A percentile compares a stretch with the other conserved stretches of the same genome.
phyloP scores from a whole-genome alignment of 1,140 invertebrate genomes.

The Cryptotermes secundus region DNA sequence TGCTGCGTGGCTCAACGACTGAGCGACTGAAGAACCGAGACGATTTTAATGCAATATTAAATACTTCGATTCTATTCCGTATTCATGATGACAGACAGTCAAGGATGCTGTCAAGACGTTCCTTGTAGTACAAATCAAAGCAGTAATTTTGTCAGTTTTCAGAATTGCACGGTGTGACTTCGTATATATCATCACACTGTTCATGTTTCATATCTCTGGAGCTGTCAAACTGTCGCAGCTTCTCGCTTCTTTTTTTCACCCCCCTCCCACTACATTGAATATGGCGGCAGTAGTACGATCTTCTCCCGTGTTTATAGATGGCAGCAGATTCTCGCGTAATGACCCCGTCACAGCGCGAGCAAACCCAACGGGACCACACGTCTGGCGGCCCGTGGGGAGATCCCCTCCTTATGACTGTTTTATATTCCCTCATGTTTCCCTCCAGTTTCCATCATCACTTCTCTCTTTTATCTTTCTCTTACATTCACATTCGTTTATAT shows the following conservation, averaged over 20 bases:
- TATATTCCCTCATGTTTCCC: background rate
- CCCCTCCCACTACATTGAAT: background rate
- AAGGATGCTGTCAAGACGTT: no score
- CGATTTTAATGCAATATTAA: no score
- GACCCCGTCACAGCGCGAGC: background rate
- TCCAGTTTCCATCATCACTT: background rate
- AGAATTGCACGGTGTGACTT: background rate
- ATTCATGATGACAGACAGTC: no score
- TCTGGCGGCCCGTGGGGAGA: background rate
- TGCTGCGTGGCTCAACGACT: no score
- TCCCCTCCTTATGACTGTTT: background rate
- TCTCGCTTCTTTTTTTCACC: background rate
- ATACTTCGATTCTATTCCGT: no score
- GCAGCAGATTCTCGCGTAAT: slow-evolving; percentile 4
- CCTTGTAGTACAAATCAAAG: no score
- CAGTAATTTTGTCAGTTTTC: background rate
- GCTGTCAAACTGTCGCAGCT: background rate
- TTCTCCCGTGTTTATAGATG: background rate
- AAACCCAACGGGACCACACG: background rate
- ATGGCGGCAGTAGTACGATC: background rate
- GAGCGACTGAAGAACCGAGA: no score
- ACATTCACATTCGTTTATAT: background rate
- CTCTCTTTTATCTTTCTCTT: background rate
- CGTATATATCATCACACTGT: background rate
- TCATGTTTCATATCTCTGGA: background rate